Conservation (phyloP, 2,797 vertebrate species). For the Labroides dimidiatus region DNA sequence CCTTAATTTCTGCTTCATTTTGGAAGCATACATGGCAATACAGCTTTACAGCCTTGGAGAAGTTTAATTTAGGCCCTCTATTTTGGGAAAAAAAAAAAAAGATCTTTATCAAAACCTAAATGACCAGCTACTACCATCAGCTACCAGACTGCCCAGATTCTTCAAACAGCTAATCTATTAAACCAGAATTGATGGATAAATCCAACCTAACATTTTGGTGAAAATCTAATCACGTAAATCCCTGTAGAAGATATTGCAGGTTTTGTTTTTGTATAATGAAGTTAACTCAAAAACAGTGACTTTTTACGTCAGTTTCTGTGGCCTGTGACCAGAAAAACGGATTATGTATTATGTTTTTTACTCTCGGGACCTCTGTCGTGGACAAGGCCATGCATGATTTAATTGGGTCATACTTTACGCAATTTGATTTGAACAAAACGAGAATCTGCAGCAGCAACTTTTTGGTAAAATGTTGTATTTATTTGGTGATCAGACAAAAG, state of each 20-base stretch:
- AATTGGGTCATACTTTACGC: background rate
- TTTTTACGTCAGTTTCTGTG: background rate
- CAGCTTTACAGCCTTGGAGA: background rate
- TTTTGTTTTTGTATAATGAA: background rate
- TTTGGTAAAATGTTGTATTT: slow-evolving; percentile 3
- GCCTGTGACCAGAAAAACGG: background rate
- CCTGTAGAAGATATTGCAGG: background rate
- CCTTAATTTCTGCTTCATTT: background rate
- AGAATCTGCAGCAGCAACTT: slow-evolving; percentile 1
- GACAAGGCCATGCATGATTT: background rate
- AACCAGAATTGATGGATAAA: background rate
- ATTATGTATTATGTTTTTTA: background rate
- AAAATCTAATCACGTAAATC: slow-evolving; percentile 2
- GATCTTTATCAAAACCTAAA: background rate
- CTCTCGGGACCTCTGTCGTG: slow-evolving; percentile 1
- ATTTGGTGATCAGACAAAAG: background rate
- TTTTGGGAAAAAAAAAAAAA: background rate
- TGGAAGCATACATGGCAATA: background rate
- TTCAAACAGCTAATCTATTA: background rate
- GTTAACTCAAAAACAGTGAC: background rate
- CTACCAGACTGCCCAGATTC: background rate
- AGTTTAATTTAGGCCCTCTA: background rate
- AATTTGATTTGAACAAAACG: background rate
- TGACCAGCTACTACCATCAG: background rate
- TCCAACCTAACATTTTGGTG: background rate